Conservation (phyloP, 37 sponge, comb jelly and placozoan species). For the Petrosia ficiformis region DNA sequence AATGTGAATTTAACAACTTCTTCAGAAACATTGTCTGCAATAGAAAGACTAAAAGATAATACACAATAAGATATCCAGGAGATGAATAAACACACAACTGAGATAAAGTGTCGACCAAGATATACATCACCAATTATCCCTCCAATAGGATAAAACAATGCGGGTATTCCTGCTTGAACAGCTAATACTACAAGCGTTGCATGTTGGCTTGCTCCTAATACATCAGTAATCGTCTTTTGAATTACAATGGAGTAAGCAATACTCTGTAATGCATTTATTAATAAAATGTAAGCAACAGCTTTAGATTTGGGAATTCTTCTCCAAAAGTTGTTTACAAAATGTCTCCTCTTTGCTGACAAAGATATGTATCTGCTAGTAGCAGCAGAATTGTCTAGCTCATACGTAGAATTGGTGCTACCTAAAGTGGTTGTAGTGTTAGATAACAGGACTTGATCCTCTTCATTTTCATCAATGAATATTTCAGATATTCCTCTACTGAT, state of each 20-base stretch:
- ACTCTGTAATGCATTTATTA: not conserved
- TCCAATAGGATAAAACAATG: slow-evolving; percentile 3
- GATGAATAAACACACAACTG: not conserved
- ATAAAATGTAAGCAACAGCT: not conserved
- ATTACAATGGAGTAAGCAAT: not conserved
- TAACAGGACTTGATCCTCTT: too few species aligned
- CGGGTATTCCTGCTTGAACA: not conserved
- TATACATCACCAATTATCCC: slow-evolving; percentile 6
- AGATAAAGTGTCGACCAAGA: not conserved
- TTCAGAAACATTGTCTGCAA: not conserved
- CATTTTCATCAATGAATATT: too few species aligned
- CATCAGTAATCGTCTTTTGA: not conserved
- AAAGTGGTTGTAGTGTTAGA: too few species aligned
- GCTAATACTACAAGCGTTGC: not conserved
- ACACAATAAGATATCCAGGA: not conserved
- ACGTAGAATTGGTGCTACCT: too few species aligned
- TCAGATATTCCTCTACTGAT: too few species aligned
- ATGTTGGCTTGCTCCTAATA: not conserved
- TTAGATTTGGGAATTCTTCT: not conserved
- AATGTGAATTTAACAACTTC: not conserved
- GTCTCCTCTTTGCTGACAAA: too few species aligned
- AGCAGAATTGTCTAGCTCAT: too few species aligned
- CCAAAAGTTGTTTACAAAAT: too few species aligned
- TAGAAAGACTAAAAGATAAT: not conserved
- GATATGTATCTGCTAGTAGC: too few species aligned